These are phyloP conservation scores for Meriones psammophilus DNA, from an alignment of 2,797 vertebrate genomes.

Conservation along the genomic window DNA sequence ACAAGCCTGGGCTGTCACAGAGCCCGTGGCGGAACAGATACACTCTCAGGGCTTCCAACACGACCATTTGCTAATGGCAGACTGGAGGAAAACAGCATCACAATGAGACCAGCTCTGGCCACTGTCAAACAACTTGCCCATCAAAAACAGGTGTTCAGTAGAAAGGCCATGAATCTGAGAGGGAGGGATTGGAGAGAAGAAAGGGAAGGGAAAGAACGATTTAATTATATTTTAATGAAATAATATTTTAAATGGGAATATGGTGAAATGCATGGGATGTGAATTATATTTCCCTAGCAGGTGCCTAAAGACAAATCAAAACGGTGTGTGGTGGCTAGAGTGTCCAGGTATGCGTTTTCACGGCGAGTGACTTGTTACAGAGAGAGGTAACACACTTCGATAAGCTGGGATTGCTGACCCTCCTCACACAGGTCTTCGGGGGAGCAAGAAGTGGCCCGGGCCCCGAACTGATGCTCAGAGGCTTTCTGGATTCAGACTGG, in stretches of 20 bases:
- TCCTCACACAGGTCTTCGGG: constrained; percentile 41
- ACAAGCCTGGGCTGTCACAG: background rate
- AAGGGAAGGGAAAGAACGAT: too few relatives aligned
- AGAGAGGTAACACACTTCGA: background rate
- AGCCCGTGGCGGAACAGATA: background rate
- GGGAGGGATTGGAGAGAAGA: background rate
- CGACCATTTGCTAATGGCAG: constrained; percentile 19
- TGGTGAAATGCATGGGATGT: background rate
- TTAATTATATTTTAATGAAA: constrained; percentile 9
- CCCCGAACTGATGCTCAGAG: background rate
- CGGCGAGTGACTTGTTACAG: background rate
- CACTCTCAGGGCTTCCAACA: background rate
- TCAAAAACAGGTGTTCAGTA: background rate
- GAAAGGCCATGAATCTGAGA: background rate
- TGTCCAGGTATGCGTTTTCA: constrained; percentile 13
- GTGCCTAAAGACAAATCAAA: background rate
- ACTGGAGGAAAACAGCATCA: background rate
- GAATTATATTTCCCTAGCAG: constrained; percentile 37
- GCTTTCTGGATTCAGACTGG: background rate
- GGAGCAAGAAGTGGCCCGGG: background rate
- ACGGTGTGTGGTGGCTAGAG: background rate
- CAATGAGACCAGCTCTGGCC: background rate
- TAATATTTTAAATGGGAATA: background rate
- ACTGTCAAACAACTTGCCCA: constrained; percentile 21
- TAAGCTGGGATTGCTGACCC: background rate